phyloP scores from a whole-genome alignment of 2,888 invertebrate species.

The Cantharis nigra region DNA sequence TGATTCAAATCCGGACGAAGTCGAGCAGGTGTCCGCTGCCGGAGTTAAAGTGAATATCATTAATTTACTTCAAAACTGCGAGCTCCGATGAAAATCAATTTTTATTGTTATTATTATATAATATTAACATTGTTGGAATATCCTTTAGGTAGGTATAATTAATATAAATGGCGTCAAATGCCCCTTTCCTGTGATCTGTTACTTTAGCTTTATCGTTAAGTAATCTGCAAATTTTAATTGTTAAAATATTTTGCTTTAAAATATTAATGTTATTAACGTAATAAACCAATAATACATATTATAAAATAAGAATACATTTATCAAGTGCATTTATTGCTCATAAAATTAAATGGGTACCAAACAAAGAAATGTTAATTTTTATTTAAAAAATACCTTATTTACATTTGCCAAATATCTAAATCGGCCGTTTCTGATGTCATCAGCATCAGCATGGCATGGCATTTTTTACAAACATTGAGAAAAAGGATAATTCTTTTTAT shows the following conservation, averaged over 20 bases:
- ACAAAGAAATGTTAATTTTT: not conserved
- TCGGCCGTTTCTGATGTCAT: not conserved
- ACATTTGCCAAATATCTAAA: not conserved
- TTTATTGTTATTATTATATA: not conserved
- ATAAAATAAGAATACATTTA: not conserved
- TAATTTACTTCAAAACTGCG: slow-evolving; percentile 41
- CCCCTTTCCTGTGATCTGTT: slow-evolving; percentile 51
- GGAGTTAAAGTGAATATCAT: slow-evolving; percentile 52
- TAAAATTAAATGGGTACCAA: not conserved
- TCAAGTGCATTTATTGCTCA: not conserved
- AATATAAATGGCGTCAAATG: slow-evolving; percentile 31
- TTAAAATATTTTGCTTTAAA: slow-evolving; percentile 20
- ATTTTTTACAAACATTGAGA: no score
- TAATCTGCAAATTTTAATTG: slow-evolving; percentile 49
- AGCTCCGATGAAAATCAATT: slow-evolving; percentile 3
- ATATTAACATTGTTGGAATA: slow-evolving; percentile 4
- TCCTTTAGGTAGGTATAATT: slow-evolving; percentile 3
- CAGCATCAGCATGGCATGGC: not conserved
- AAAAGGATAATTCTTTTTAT: no score
- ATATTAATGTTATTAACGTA: not conserved
- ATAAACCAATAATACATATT: not conserved
- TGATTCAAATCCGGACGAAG: slow-evolving; percentile 68
- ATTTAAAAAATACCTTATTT: not conserved
- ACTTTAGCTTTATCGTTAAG: slow-evolving; percentile 50
- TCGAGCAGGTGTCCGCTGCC: slow-evolving; percentile 53